Evolutionary conservation across 2,888 invertebrate genomes (phyloP), one percentile per base, ranked within the genome.

Genomic region (Plebejus anna): DNA sequence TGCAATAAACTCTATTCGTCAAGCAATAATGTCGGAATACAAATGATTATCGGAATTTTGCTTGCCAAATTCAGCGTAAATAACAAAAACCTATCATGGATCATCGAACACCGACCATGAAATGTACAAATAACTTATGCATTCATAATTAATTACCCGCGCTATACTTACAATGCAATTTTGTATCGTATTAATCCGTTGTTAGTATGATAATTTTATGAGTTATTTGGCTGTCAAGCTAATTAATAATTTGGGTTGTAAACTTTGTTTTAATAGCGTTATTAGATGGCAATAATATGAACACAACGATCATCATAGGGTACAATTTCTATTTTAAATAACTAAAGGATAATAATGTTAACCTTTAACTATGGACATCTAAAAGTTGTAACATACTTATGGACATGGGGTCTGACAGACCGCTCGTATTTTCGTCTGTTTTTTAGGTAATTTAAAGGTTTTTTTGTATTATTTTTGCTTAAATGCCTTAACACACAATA

Each of bases 131-230:
- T 36, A 66, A 36, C 32, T 66, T 32, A 66, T 66, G 61, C 61
- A 66, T 13, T 13, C 11, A 66, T 66, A 16, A 36, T 66, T 66
- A 13, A 66, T 32, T 66, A 66, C 28, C 32, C 32, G 11, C 32
- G 13, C 32, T 66, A 5, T 66, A 66, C 66, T 66, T 66, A 66
- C 66, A 66, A 66, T 32, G 66, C 66, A 66, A 66, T 66, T 66
- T 66, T 16, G 66, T 66, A 0, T 66, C 66, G 11, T 32, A 66
- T 66, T 66, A 66, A 66, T 36, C 66, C 66, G 66, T 66, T 66
- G 66, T 66, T 66, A 66, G 66, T 66, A 66, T 66, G 66, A 66
- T 66, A 72, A 71, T 71, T 42, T 47, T 47, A 71, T 71, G 47
- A n/a, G 71, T 42, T 47, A 72, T 72, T 72, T 47, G 13, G 13